Evolutionary conservation across 2,113 vertebrate genomes (phyloP), one percentile per base, ranked within the genome.

Genomic region (Chauna torquata): DNA sequence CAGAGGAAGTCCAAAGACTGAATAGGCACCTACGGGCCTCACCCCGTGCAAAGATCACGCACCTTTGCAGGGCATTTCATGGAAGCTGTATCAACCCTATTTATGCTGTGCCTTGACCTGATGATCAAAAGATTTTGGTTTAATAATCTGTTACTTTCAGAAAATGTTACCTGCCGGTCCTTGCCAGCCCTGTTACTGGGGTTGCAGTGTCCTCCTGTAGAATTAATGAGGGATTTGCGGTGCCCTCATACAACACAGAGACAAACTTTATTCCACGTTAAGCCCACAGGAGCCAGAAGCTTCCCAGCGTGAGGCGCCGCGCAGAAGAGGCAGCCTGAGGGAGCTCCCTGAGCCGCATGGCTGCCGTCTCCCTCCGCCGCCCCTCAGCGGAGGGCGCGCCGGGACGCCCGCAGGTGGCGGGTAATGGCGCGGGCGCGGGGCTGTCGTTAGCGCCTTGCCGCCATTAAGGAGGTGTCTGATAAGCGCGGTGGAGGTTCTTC

Each of bases 401-500:
- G 10, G 32, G 84, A 25, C 7, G 24, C 24, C 65, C 3, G 3
- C 6, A 5, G 52, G 32, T 52, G 24, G 24, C 0, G 1, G 44
- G 47, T 52, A 52, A 52, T 52, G 50, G 24, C 4, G 50, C 7
- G 42, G 50, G 14, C 50, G 8, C 13, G 10, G 65, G 23, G 23
- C 42, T 40, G 20, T 3, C 9, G 9, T 44, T 7, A 6, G 17
- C 3, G 1, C 52, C 24, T 84, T 4, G 3, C 8, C 20, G 34
- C 14, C 12, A 1, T 32, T 16, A 52, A 52, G 50, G 50, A 52
- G 50, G 50, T 50, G 50, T 24, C n/a, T 11, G 54, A 19, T 52
- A 3, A 32, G 13, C 2, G 1, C 0, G 1, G 27, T 3, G 2
- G 55, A 9, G 13, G 45, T 6, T 0, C 14, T 14, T 59, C 11